Evolutionary conservation across 2,888 invertebrate genomes (phyloP).

Genomic region (Lydus trimaculatus): DNA sequence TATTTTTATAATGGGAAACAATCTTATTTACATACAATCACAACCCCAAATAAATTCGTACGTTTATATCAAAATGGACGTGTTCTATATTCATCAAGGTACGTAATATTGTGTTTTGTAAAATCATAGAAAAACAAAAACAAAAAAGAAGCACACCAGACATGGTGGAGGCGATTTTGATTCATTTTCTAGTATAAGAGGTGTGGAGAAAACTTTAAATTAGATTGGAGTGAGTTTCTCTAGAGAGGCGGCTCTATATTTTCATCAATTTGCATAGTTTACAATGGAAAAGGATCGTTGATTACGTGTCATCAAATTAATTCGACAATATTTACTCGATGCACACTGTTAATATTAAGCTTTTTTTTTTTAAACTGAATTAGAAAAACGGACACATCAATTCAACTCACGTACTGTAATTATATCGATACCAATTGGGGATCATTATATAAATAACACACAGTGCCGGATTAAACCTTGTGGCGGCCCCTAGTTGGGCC

Average conservation of each 20-base stretch:
- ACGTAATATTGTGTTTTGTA: slow-evolving; percentile 41
- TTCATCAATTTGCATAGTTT: slow-evolving; percentile 36
- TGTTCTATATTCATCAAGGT: slow-evolving; percentile 79
- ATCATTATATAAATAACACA: too few relatives aligned
- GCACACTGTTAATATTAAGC: slow-evolving; percentile 15
- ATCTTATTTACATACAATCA: slow-evolving; percentile 83
- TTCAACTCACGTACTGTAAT: slow-evolving; percentile 8
- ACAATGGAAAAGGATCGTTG: slow-evolving; percentile 27
- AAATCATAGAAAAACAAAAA: not conserved
- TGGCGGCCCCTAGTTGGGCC: too few relatives aligned
- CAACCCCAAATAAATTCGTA: slow-evolving; percentile 86
- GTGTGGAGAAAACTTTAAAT: slow-evolving; percentile 3
- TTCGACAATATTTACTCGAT: slow-evolving; percentile 34
- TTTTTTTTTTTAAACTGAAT: not conserved
- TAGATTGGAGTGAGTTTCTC: not conserved
- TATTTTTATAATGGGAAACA: slow-evolving; percentile 85
- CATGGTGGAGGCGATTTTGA: slow-evolving; percentile 4
- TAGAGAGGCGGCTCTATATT: not conserved
- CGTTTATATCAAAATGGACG: slow-evolving; percentile 77
- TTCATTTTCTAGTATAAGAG: not conserved
- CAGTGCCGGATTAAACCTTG: too few relatives aligned
- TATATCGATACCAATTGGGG: not conserved
- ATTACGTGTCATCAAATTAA: slow-evolving; percentile 35
- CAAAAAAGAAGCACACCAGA: not conserved
- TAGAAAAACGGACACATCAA: not conserved